phyloP scores from a whole-genome alignment of 2,113 vertebrate genomes.

The Prunella himalayana region DNA sequence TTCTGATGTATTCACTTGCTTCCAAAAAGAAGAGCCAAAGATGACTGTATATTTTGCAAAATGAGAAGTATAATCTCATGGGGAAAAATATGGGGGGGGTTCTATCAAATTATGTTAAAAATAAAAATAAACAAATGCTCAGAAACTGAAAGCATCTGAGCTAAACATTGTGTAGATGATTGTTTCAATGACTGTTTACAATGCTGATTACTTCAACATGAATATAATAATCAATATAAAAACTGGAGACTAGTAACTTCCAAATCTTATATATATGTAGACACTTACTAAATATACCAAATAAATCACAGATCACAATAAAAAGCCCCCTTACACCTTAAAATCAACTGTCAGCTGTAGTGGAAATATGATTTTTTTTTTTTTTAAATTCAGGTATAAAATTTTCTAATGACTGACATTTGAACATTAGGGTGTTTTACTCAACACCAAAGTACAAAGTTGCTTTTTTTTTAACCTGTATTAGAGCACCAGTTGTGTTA shows the following conservation, averaged over 20 bases:
- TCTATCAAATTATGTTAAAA: background rate
- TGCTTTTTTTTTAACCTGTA: background rate
- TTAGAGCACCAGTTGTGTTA: background rate
- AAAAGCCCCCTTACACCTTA: background rate
- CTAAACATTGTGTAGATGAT: background rate
- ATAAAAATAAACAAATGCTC: background rate
- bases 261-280: background rate
- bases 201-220: background rate
- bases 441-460: background rate
- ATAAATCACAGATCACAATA: background rate
- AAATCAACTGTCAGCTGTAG: background rate
- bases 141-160: background rate
- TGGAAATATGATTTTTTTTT: background rate
- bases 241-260: background rate
- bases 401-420: background rate
- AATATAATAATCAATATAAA: background rate
- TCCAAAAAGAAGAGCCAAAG: background rate
- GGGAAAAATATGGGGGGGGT: rapidly evolving
- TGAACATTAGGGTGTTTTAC: background rate
- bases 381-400: background rate
- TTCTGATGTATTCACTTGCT: background rate
- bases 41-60: background rate
- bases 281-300: background rate
- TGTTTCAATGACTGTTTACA: background rate
- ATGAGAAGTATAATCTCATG: background rate